Percentiles rank a stretch among this genome's conserved stretches.
These are phyloP conservation scores for Labia minor DNA, from an alignment of 2,888 invertebrate species.

Conservation along the genomic window DNA sequence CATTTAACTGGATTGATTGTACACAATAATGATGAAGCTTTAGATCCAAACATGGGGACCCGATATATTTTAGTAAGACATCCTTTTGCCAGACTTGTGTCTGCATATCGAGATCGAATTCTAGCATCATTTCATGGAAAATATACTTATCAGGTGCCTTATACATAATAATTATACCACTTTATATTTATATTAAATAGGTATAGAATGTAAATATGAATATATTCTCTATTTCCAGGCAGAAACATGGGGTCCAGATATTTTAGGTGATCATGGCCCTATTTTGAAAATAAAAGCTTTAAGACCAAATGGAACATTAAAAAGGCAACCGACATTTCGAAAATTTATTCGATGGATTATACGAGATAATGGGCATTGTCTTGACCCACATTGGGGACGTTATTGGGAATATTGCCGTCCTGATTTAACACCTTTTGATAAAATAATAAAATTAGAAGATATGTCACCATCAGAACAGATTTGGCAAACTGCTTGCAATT, in stretches of 20 bases:
- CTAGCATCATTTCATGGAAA: neutral
- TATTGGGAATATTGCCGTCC: neutral
- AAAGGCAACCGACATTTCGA: neutral
- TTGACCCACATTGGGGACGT: neutral
- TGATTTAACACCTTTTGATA: neutral
- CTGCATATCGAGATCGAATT: constrained; percentile 4
- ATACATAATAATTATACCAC: no score
- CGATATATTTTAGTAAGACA: neutral
- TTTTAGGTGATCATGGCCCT: neutral
- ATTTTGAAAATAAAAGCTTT: neutral
- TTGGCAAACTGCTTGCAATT: neutral
- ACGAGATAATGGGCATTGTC: neutral
- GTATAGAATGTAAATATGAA: no score
- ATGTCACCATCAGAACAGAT: neutral
- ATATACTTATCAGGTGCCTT: neutral
- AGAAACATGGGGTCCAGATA: neutral
- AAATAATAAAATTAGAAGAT: neutral
- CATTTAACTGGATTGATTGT: neutral
- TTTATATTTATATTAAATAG: no score
- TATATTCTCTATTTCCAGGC: neutral
- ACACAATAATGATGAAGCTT: neutral
- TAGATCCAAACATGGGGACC: neutral
- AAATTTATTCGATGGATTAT: neutral
- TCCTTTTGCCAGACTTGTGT: neutral
- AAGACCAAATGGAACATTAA: neutral